Percentiles rank a stretch among this genome's conserved stretches.
Evolutionary conservation across 2,797 vertebrate genomes (phyloP).

Genomic region (Malacoraja senta): DNA sequence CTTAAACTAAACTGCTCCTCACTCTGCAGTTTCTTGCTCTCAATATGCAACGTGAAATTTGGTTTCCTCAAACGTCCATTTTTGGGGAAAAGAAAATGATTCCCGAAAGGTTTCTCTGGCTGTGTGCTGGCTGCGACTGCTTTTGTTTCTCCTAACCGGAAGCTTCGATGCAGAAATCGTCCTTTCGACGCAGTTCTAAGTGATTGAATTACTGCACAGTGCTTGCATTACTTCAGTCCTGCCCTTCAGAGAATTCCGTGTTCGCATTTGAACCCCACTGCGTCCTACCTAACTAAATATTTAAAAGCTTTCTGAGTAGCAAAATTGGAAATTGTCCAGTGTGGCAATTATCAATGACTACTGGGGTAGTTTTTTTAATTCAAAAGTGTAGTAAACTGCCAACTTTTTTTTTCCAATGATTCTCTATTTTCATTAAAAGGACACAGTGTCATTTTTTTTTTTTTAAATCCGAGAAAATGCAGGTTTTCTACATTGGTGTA

Average conservation of each 20-base stretch:
- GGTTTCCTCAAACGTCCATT: neutral
- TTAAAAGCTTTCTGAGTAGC: neutral
- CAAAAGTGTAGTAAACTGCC: neutral
- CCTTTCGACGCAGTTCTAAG: neutral
- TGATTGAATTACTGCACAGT: neutral
- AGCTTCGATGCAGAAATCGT: neutral
- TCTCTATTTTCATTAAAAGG: neutral
- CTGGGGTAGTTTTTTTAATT: neutral
- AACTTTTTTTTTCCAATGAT: neutral
- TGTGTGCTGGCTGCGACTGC: neutral
- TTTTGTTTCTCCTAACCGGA: neutral
- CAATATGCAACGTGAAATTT: neutral
- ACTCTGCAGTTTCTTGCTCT: too few relatives aligned
- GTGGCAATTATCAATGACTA: too few relatives aligned
- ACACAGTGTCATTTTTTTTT: neutral
- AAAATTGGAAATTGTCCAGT: conserved; percentile 9
- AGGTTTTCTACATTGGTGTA: neutral
- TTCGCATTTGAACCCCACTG: neutral
- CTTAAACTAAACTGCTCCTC: too few relatives aligned
- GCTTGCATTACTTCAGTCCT: neutral
- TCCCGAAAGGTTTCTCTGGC: neutral
- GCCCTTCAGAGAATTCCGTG: neutral
- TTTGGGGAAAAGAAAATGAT: neutral
- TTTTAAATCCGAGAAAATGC: neutral
- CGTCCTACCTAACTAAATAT: neutral